Conservation (phyloP, 2,113 vertebrate genomes). For the Cyphomyrus discorhynchus region DNA sequence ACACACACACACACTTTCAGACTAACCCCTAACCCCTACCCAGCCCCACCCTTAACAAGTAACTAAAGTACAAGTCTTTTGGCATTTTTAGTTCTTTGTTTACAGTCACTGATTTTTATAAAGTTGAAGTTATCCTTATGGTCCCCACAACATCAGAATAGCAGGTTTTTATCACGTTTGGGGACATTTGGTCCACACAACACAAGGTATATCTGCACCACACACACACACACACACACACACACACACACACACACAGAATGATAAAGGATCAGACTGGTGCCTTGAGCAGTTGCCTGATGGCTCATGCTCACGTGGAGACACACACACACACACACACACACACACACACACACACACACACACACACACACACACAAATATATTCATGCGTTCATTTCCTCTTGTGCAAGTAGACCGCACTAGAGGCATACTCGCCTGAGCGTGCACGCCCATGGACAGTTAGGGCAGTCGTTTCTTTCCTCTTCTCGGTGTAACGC, state of each 20-base stretch:
- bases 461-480: slow-evolving; percentile 28
- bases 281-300: not conserved
- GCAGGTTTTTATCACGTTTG: not conserved
- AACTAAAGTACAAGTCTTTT: not conserved
- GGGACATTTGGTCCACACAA: not conserved
- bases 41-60: not conserved
- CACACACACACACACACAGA: not conserved
- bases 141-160: not conserved
- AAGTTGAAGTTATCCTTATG: not conserved
- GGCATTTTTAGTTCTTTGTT: not conserved
- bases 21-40: not conserved
- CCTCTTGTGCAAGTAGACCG: slow-evolving; percentile 5
- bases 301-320: not conserved
- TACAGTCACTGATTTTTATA: not conserved
- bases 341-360: not conserved
- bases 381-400: not conserved
- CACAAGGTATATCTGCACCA: not conserved
- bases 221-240: not conserved
- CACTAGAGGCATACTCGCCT: not conserved
- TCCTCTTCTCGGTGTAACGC: slow-evolving; percentile 38
- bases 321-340: not conserved
- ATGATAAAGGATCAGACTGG: not conserved
- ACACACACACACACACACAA: not conserved
- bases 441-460: not conserved
- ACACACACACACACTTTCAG: too few species aligned